Base-by-base conservation (phyloP, 1,140 invertebrate species). In the Drosophila navojoa region DNA sequence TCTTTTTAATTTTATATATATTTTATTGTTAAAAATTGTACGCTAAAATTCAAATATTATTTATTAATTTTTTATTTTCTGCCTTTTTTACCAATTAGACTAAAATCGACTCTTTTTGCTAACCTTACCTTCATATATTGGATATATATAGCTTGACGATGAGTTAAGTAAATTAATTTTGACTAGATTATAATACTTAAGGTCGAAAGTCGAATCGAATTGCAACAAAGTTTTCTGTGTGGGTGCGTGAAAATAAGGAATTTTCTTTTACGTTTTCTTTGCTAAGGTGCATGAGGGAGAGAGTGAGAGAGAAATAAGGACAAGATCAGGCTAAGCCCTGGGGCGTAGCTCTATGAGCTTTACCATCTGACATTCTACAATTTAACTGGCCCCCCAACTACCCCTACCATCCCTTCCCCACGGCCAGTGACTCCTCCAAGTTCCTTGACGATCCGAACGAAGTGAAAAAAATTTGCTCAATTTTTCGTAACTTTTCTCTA, bases 381-480 rank as follows among this genome's bases (percentile, higher is more conserved):
- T n/a, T 59, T 66, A 19, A 49, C 58, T 68, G 63, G 45, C 58
- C 45, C 7, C 7, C 42, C n/a, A 4, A 16, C 42, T 11, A 45
- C 15, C 13, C 11, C 40, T 13, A 13, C 32, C 9, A 32, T 6
- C 32, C 42, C 42, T 15, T 45, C n/a, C 42, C n/a, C 16, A 7
- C 15, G 45, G 40, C 40, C 52, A 68, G 59, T 19, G 35, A 35
- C 54, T 54, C 44, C 50, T 49, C 16, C 47, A 55, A 77, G 55
- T 61, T 53, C 55, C 27, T 68, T 76, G 25, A 59, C 75, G 47
- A 87, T 89, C 84, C 84, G 79, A 90, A 91, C 90, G 90, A 91
- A 91, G 90, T 91, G 90, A 85, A 80, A 91, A 90, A 90, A 73
- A 81, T 89, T 84, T 91, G 90, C 90, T 87, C 90, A 87, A 81